Evolutionary conservation across 2,797 vertebrate genomes (phyloP).

Genomic region (Danio jaintianensis): DNA sequence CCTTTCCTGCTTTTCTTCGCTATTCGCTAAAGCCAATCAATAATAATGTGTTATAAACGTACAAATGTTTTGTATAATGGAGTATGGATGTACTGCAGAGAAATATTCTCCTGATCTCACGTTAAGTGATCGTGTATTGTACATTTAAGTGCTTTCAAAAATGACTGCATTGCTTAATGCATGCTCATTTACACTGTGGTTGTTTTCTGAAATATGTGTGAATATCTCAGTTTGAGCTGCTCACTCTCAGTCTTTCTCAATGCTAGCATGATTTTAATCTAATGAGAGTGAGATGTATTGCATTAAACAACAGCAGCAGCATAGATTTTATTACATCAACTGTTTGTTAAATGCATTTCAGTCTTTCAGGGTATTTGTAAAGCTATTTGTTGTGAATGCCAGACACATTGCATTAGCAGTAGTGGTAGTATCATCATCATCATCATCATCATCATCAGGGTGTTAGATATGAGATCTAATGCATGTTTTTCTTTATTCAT

Average conservation of each 20-base stretch:
- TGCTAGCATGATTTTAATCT: slow-evolving; percentile 16
- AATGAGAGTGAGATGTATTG: neutral
- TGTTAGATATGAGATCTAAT: neutral
- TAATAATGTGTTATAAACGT: neutral
- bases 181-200: neutral
- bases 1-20: slow-evolving; percentile 40
- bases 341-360: neutral
- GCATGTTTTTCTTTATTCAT: slow-evolving; percentile 27
- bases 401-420: neutral
- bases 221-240: slow-evolving; percentile 25
- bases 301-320: neutral
- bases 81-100: neutral
- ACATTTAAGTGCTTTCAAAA: too few relatives aligned
- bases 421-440: neutral
- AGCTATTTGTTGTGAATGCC: neutral
- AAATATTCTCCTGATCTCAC: too few relatives aligned
- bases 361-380: neutral
- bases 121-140: too few relatives aligned
- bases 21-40: slow-evolving; percentile 12
- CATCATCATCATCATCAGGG: neutral
- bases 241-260: slow-evolving; percentile 15
- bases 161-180: neutral
- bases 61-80: too few relatives aligned
- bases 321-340: neutral
- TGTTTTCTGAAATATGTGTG: slow-evolving; percentile 24